A percentile compares a stretch with the other conserved stretches of the same genome.
Evolutionary conservation across 2,888 invertebrate species (phyloP).

Genomic region (Sclerodermus sp.): DNA sequence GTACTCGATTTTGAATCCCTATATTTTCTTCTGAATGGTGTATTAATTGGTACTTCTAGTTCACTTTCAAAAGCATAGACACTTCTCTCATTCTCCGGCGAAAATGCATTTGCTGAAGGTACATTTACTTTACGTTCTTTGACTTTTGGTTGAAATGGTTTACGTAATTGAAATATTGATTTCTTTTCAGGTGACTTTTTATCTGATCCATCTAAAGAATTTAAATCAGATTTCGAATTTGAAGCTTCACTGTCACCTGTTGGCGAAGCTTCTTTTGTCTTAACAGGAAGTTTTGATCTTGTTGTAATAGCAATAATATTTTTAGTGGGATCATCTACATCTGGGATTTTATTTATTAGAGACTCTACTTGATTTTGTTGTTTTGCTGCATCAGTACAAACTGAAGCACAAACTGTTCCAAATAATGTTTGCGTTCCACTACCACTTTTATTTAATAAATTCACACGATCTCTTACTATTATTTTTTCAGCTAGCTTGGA

Average conservation of each 20-base stretch:
- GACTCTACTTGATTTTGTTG: neutral
- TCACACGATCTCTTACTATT: slow-evolving; percentile 19
- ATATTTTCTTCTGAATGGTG: slow-evolving; percentile 60
- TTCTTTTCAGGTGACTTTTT: slow-evolving; percentile 42
- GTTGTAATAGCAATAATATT: too few relatives aligned
- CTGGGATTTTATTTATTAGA: too few relatives aligned
- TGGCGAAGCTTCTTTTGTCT: slow-evolving; percentile 6
- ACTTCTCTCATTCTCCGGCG: slow-evolving; percentile 70
- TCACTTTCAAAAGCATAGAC: slow-evolving; percentile 74
- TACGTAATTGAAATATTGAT: slow-evolving; percentile 57
- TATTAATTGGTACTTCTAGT: slow-evolving; percentile 62
- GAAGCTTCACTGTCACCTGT: slow-evolving; percentile 37
- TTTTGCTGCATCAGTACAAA: neutral
- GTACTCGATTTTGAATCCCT: slow-evolving; percentile 35
- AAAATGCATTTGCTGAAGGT: slow-evolving; percentile 65
- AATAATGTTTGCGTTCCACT: too few relatives aligned
- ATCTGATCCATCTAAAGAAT: slow-evolving; percentile 34
- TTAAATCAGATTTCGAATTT: slow-evolving; percentile 41
- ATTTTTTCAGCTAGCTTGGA: slow-evolving; percentile 38
- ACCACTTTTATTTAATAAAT: neutral
- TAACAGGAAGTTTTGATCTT: too few relatives aligned
- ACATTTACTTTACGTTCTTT: slow-evolving; percentile 59
- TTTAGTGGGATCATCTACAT: too few relatives aligned
- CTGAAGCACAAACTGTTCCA: neutral
- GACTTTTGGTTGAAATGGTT: slow-evolving; percentile 63